Evolutionary conservation across 2,113 vertebrate genomes (phyloP), one percentile per base, ranked within the genome.

Genomic region (Myxocyprinus asiaticus): DNA sequence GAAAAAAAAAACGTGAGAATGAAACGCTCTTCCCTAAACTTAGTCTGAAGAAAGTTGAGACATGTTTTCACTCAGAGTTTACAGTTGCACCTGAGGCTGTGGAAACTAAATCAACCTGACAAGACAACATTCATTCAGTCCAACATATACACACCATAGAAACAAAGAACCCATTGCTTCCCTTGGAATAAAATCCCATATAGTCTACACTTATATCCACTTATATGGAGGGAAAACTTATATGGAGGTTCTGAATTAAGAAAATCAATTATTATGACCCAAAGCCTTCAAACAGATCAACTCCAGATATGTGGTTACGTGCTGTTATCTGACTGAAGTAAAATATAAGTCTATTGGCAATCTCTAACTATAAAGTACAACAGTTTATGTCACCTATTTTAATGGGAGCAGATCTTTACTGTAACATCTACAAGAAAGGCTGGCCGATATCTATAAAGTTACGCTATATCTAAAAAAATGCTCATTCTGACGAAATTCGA

Each of bases 281-380:
- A 10, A 63, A 7, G 55, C 59, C 43, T 80, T 71, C 22, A 33
- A 83, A 67, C 15, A 8, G 74, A 64, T 64, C 82, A 83, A 64
- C 14, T 71, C 75, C 77, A 86, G 85, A 69, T 55, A 75, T 80
- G 81, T 74, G 67, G 67, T 65, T 79, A 71, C 33, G 48, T 74
- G 69, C 81, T 78, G 5, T 55, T 91, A 84, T 93, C 92, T 92
- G 88, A 89, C 82, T 85, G 79, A 78, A 79, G 88, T 93, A 63
- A 93, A 92, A 91, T 87, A 92, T 93, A 91, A 91, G 88, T 91
- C 85, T 86, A 86, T 82, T 83, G 82, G 83, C 59, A 22, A 63
- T 74, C 59, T 33, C 22, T 33, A 33, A 33, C 22, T 33, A 33
- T 33, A 33, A 33, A 33, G 22, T 33, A 33, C 55, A 58, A 87